Evolutionary conservation across 2,888 invertebrate genomes (phyloP), one percentile per base, ranked within the genome.

Genomic region (Philereme vetulata): DNA sequence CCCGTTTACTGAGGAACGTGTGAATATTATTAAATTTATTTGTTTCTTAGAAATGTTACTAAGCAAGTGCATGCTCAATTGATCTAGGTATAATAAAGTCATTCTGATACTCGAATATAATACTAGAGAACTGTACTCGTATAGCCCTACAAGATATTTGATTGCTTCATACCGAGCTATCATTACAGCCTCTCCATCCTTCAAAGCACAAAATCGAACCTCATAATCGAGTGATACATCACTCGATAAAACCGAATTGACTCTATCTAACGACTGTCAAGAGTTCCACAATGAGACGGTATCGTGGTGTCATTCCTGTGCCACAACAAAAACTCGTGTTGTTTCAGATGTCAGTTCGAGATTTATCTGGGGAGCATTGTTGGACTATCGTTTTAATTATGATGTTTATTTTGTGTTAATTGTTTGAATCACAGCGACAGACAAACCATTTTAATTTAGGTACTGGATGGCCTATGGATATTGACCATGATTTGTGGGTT

Each of bases 241-340:
- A 69, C 61, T 66, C 66, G 84, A 83, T 83, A 83, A 68, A 70
- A 60, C 60, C 67, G 63, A 73, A 72, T 71, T 71, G 80, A 77
- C 78, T 77, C 74, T 77, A 81, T 81, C 81, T 70, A 66, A 64
- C 65, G 65, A 75, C 78, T 77, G 84, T 83, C 83, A 81, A 68
- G 71, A 42, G 52, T 8, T 66, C 63, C 57, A 72, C 72, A 67
- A 63, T 63, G 65, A 56, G 63, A 62, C 67, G 52, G 56, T 64
- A 65, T 64, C 60, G 54, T 44, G 21, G 61, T 70, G 69, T 70
- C 69, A 67, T 66, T 66, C 66, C 61, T 33, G 43, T 67, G 67
- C 67, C 69, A 70, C 63, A 70, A 70, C 69, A 70, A 56, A 66
- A 64, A 65, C 64, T 63, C 60, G 60, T 55, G 62, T 67, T 67